Evolutionary conservation across 2,113 vertebrate species (phyloP), one percentile per base, ranked within the genome.

Genomic region (Centropristis striata): DNA sequence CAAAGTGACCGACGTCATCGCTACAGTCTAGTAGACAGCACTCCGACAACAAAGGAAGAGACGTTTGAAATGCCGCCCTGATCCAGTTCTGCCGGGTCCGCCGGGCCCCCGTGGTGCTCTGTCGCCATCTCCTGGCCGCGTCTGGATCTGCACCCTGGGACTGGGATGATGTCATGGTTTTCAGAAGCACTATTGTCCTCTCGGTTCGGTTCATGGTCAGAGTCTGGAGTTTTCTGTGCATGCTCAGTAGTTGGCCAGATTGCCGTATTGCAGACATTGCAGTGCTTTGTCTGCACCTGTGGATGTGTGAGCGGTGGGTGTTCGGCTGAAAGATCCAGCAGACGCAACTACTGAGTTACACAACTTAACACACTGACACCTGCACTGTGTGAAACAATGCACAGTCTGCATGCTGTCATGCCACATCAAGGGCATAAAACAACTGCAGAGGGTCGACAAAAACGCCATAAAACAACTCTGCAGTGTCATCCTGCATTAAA

Each of bases 101-200:
- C 37, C 4, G 37, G 60, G 4, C 14, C 10, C 12, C 60, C 1
- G 68, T 5, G 59, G 86, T n/a, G 58, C 27, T 63, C 10, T 89
- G 86, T 78, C 86, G 90, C 92, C 94, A 78, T 71, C 94, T 92
- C 44, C 81, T 92, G 93, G 83, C 60, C 0, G 66, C 27, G 0
- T 1, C 4, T 0, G 2, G 50, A 7, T 0, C 51, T 81, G 85
- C 78, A 72, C 50, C 0, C 55, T 2, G 51, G 25, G 37, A 37
- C 68, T n/a, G 16, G 60, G 81, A 93, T 93, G 92, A 94, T 92
- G 89, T 94, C 92, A 94, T 94, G 64, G 70, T 91, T 88, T 91
- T 82, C 50, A 18, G 75, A 83, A 72, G 85, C 81, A 75, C 87
- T 78, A 90, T 90, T 92, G 90, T 93, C 87, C 87, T 90, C 74